Conservation (phyloP, 1,140 invertebrate genomes). For the Papilio polytes region DNA sequence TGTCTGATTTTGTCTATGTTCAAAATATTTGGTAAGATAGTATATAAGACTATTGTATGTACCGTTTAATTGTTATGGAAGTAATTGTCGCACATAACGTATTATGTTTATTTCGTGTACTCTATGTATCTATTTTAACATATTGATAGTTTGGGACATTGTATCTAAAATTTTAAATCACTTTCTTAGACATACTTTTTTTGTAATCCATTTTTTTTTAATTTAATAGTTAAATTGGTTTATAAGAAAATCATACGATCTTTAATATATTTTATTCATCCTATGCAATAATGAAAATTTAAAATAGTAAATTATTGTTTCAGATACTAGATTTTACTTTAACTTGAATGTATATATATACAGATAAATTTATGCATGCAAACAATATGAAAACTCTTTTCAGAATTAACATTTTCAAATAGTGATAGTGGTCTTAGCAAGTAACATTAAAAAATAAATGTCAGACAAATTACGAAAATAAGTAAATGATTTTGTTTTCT, state of each 20-base stretch:
- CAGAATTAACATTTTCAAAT: no score
- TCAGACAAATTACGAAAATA: neutral
- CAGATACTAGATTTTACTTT: no score
- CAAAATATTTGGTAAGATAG: slow-evolving; percentile 24
- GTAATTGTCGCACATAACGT: neutral
- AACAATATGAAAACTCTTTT: no score
- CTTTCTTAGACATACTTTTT: neutral
- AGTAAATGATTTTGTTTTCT: neutral
- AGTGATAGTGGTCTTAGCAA: neutral
- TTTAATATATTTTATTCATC: neutral
- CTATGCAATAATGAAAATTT: neutral
- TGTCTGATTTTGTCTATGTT: slow-evolving; percentile 8
- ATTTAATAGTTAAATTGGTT: neutral
- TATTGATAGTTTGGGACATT: neutral
- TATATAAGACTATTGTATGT: slow-evolving; percentile 4
- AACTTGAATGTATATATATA: no score
- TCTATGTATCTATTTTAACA: neutral
- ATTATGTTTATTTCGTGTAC: neutral
- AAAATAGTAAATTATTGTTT: no score
- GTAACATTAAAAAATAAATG: neutral
- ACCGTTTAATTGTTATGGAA: slow-evolving; percentile 2
- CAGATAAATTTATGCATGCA: no score
- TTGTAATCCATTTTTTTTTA: no score
- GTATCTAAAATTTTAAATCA: slow-evolving; percentile 15
- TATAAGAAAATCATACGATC: neutral